Base-by-base conservation (phyloP, 35 echinoderm and acorn worm genomes). In the Eucidaris tribuloides region DNA sequence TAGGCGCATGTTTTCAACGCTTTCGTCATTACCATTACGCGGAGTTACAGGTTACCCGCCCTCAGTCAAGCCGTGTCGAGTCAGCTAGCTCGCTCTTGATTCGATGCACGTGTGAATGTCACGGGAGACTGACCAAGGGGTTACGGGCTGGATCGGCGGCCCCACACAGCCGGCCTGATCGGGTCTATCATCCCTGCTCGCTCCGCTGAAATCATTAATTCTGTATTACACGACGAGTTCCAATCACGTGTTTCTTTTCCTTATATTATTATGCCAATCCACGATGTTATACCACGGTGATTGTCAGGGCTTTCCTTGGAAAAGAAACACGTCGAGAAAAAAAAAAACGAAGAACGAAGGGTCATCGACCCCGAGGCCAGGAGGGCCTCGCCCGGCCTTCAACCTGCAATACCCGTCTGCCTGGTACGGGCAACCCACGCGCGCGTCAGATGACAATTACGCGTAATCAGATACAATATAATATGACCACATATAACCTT, bases 21-120 rank as follows among this genome's bases (percentile, higher is more conserved):
- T n/a, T 40, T 74, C 68, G 68, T 74, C 68, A 74, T 74, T 74
- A 74, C 68, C 68, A 74, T 74, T 74, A 74, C 38, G 68, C 22
- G 68, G 68, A 74, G 68, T 34, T 64, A 34, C 61, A 19, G 61
- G 61, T n/a, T n/a, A n/a, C n/a, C n/a, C n/a, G n/a, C n/a, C n/a
- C n/a, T n/a, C n/a, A n/a, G n/a, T n/a, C 61, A 64, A 32, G 37
- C 61, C 61, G 22, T 32, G 3, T n/a, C 61, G 7, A 28, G 5
- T 34, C 29, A n/a, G 22, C 23, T 64, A 64, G 61, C 61, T 64
- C 13, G 61, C 61, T 64, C 68, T 74, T 74, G 36, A 74, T 74
- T 74, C 68, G 41, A 74, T 44, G 68, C 68, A 74, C 44, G 68
- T 74, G 68, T 74, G 68, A 74, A 22, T 74, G 68, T 74, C 68